These are phyloP conservation scores for Percina caprodes DNA, from an alignment of 2,113 vertebrate species.

Conservation along the genomic window DNA sequence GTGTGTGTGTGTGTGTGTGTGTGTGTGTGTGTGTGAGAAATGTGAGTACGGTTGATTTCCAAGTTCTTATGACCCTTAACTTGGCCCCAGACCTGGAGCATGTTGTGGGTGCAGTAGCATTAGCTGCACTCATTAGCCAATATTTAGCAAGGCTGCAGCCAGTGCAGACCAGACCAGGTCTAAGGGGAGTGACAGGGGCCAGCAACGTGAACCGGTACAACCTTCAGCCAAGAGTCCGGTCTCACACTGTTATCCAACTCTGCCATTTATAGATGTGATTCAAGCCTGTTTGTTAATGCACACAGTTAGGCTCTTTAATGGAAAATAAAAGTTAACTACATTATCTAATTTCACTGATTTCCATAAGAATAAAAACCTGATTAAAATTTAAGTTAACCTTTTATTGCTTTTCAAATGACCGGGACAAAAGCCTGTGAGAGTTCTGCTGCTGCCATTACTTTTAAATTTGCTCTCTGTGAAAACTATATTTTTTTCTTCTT, in stretches of 20 bases:
- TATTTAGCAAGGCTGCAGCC: conserved; percentile 54
- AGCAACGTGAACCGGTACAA: conserved; percentile 74
- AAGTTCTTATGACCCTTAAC: not conserved
- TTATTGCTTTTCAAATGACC: conserved; percentile 30
- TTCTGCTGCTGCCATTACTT: conserved; percentile 24
- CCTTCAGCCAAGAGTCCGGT: conserved; percentile 76
- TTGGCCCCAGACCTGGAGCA: conserved; percentile 3
- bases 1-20: too few species aligned
- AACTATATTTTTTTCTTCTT: not conserved
- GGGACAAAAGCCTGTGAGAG: not conserved
- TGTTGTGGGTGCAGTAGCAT: conserved; percentile 38
- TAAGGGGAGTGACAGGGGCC: conserved; percentile 38
- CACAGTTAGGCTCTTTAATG: conserved; percentile 41
- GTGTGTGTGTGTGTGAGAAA: too few species aligned
- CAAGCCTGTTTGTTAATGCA: conserved; percentile 64
- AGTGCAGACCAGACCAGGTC: conserved; percentile 45
- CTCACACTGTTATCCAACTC: conserved; percentile 80
- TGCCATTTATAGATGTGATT: conserved; percentile 80
- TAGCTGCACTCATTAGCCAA: conserved; percentile 55
- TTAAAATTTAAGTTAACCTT: not conserved
- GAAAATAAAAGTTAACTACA: conserved; percentile 45
- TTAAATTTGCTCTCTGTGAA: conserved; percentile 9
- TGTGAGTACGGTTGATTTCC: conserved; percentile 3
- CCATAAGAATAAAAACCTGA: conserved; percentile 14
- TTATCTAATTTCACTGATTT: conserved; percentile 30